phyloP scores from a whole-genome alignment of 1,140 invertebrate genomes.

The Venustaconcha ellipsiformis region DNA sequence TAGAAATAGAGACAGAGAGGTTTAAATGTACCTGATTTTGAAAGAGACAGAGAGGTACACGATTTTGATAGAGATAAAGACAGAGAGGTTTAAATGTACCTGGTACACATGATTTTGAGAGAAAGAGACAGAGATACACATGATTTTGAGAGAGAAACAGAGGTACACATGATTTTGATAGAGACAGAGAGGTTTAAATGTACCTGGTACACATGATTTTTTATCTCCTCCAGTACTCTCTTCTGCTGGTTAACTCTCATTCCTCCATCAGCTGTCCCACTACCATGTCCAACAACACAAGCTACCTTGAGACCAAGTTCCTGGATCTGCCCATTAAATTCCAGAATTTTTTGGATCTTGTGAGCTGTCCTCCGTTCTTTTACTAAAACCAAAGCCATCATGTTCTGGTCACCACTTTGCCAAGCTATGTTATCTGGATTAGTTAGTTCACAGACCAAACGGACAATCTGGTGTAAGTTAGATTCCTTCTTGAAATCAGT shows the following conservation, averaged over 20 bases:
- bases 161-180: no score
- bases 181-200: no score
- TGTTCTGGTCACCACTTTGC: conserved; percentile 12
- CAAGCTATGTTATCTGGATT: conserved; percentile 34
- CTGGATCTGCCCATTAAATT: conserved; percentile 27
- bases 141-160: no score
- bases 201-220: conserved; percentile 41
- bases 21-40: no score
- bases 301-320: conserved; percentile 36
- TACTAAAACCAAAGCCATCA: conserved; percentile 57
- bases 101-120: background rate
- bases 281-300: conserved; percentile 56
- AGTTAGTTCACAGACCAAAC: conserved; percentile 37
- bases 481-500: conserved; percentile 24
- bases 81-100: no score
- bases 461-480: conserved; percentile 14
- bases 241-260: conserved; percentile 59
- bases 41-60: no score
- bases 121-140: no score
- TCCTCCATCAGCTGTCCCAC: conserved; percentile 39
- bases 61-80: no score
- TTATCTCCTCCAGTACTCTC: conserved; percentile 50
- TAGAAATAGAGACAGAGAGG: no score
- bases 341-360: conserved; percentile 38
- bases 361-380: conserved; percentile 50